Conservation (phyloP, 2,113 vertebrate species). For the Nothoprocta pentlandii region DNA sequence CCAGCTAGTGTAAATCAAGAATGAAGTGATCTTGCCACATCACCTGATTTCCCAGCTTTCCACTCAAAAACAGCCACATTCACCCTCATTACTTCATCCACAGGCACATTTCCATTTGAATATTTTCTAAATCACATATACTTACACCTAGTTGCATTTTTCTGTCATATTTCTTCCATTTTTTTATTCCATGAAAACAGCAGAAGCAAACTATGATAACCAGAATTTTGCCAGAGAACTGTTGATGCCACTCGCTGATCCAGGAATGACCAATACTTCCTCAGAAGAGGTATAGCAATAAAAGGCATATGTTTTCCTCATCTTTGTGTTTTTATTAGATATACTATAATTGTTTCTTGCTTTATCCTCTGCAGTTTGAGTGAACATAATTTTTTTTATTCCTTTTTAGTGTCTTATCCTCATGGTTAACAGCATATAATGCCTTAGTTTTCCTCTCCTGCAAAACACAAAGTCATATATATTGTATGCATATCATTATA, state of each 20-base stretch:
- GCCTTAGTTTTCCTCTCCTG: not conserved
- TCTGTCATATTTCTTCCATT: not conserved
- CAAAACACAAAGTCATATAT: not conserved
- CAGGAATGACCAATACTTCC: not conserved
- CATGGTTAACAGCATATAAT: not conserved
- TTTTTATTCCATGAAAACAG: not conserved
- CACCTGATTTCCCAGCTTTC: not conserved
- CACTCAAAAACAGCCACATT: no score
- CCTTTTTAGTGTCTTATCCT: not conserved
- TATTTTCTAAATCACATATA: no score
- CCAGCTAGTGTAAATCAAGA: not conserved
- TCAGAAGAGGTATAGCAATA: not conserved
- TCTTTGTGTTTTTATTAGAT: not conserved
- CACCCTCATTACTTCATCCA: not conserved
- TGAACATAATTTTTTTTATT: fast-evolving
- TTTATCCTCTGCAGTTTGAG: not conserved
- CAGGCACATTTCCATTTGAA: not conserved
- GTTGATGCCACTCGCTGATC: not conserved
- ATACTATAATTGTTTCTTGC: not conserved
- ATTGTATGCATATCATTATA: not conserved
- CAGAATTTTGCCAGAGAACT: not conserved
- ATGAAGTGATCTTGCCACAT: not conserved
- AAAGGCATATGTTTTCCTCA: not conserved
- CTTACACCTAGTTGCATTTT: not conserved
- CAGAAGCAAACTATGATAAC: not conserved